These are phyloP conservation scores for Muscicapa adusta DNA, from an alignment of 2,113 vertebrate species.

Conservation along the genomic window DNA sequence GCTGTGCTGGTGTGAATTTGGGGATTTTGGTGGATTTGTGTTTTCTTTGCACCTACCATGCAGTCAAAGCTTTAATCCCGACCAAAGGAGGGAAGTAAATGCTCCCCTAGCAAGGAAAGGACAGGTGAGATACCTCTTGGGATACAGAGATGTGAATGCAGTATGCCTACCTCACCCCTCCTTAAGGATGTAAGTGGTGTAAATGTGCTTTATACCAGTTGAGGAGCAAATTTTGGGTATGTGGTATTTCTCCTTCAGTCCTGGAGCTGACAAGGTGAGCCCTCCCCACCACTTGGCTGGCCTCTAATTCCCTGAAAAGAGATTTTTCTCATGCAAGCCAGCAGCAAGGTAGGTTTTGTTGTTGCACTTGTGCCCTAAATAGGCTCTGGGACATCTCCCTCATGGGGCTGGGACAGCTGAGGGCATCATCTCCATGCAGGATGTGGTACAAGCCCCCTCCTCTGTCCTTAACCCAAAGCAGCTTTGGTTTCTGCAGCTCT, in stretches of 20 bases:
- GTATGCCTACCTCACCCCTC: not conserved
- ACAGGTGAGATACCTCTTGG: not conserved
- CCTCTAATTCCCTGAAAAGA: not conserved
- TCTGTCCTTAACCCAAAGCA: not conserved
- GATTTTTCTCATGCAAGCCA: not conserved
- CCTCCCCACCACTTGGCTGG: not conserved
- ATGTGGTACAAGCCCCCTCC: not conserved
- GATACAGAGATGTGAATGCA: not conserved
- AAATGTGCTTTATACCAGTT: fast-evolving
- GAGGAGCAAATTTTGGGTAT: not conserved
- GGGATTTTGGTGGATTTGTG: not conserved
- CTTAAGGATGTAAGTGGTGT: not conserved
- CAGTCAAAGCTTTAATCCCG: not conserved
- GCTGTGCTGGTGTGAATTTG: not conserved
- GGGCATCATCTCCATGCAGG: not conserved
- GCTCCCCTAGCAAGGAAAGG: not conserved
- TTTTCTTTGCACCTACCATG: not conserved
- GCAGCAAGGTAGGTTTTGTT: not conserved
- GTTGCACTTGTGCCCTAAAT: not conserved
- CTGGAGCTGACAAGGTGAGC: not conserved
- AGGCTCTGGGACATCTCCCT: fast-evolving
- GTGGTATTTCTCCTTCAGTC: not conserved
- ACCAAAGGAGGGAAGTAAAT: not conserved
- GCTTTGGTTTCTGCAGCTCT: not conserved
- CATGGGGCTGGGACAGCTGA: not conserved